These are phyloP conservation scores for Nephrotoma appendiculata DNA, from an alignment of 2,888 invertebrate species.

Conservation along the genomic window DNA sequence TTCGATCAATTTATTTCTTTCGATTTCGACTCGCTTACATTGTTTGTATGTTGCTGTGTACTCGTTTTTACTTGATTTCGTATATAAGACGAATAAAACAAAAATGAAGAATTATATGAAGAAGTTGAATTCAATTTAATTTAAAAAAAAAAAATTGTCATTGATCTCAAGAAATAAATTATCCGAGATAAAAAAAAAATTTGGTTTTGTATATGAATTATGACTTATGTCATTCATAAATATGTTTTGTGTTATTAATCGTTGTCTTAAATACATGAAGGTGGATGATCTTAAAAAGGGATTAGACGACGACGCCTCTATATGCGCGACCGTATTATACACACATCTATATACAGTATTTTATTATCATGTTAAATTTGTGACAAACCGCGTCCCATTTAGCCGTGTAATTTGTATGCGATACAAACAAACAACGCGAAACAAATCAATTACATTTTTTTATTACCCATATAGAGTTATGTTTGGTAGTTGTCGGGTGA, in stretches of 20 bases:
- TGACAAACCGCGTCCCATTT: neutral
- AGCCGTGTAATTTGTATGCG: too few relatives aligned
- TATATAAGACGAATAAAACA: neutral
- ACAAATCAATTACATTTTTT: neutral
- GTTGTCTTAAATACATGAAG: neutral
- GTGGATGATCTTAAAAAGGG: neutral
- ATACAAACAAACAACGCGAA: neutral
- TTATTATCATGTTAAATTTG: too few relatives aligned
- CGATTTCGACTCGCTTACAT: neutral
- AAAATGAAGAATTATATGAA: neutral
- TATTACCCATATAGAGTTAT: neutral
- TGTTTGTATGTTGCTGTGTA: neutral
- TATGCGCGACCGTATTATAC: too few relatives aligned
- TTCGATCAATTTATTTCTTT: neutral
- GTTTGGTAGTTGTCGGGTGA: neutral
- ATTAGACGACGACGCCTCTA: neutral
- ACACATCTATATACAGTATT: too few relatives aligned
- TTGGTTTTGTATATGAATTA: neutral
- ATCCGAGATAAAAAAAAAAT: neutral
- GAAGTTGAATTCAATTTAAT: neutral
- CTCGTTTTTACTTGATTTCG: neutral
- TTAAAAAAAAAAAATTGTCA: neutral
- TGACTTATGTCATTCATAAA: slow-evolving; percentile 1
- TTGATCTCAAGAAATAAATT: neutral
- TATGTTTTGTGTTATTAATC: neutral